Base-by-base conservation (phyloP, 2,888 invertebrate species). In the Meandrusa payeni region DNA sequence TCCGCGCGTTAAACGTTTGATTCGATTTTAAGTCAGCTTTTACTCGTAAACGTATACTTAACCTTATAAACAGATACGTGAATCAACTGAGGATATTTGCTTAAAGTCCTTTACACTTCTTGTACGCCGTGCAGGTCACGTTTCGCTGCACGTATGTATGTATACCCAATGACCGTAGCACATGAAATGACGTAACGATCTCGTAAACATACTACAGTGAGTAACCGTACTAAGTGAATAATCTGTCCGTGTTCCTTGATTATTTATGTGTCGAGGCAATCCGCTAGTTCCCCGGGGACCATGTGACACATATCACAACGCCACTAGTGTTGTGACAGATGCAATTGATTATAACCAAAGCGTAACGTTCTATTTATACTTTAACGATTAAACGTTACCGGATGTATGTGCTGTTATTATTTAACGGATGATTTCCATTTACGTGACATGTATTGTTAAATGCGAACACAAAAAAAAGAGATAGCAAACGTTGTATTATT, bases 61-160 rank as follows among this genome's bases (percentile, higher is more conserved):
- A n/a, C 15, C 15, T 4, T 4, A 15, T 15, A 20, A 32, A 32
- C 20, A 22, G 2, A 6, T 41, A 12, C n/a, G 26, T 41, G 13
- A 20, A 33, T 10, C 10, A 20, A 12, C 33, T 9, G 9, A 22
- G 32, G 22, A 41, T 41, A 27, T 33, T 9, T 7, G 38, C 9
- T 26, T 2, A 32, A 32, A 24, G 5, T n/a, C 2, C 33, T 20
- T 41, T 20, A 41, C 27, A 41, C 28, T 12, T 5, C 5, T n/a
- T 1, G 41, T 27, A 41, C 33, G 22, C 19, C 19, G 10, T 9
- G 15, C 20, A 22, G 27, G 41, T 41, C 34, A 34, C 28, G 41
- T 41, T 34, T 7, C 41, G 17, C 34, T 17, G 15, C 7, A 11
- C 28, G 20, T 28, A 15, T 17, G 15, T 6, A 11, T 22, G 20